Evolutionary conservation across 2,888 invertebrate species (phyloP).

Genomic region (Acleris holmiana): DNA sequence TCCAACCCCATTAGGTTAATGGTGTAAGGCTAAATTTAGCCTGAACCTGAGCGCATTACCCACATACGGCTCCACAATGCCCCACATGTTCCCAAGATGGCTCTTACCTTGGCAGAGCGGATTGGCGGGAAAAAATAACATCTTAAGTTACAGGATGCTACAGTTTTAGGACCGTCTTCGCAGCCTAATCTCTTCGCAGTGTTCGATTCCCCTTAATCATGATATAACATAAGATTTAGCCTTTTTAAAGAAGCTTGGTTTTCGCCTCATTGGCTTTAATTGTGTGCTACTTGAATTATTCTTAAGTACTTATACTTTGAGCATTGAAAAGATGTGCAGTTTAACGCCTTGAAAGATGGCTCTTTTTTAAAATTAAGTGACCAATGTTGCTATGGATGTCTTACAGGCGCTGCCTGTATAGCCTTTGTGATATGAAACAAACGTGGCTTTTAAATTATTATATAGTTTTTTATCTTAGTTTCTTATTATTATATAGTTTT

Average conservation of each 20-base stretch:
- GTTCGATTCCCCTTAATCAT: constrained; percentile 47
- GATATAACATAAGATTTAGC: constrained; percentile 27
- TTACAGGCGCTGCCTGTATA: constrained; percentile 13
- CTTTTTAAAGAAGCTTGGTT: constrained; percentile 10
- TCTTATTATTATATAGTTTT: too few relatives aligned
- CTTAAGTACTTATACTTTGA: not conserved
- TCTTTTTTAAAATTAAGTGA: constrained; percentile 23
- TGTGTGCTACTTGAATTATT: not conserved
- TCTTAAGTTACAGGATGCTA: constrained; percentile 82
- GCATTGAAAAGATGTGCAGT: not conserved
- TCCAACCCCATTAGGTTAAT: constrained; percentile 64
- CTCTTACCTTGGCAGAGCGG: constrained; percentile 70
- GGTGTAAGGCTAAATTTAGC: constrained; percentile 75
- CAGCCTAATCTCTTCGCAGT: constrained; percentile 51
- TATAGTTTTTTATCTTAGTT: too few relatives aligned
- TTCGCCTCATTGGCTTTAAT: constrained; percentile 6
- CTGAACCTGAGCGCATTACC: constrained; percentile 56
- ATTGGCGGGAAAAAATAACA: constrained; percentile 73
- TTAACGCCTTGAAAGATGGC: constrained; percentile 20
- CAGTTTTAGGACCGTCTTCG: constrained; percentile 61
- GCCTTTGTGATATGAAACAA: too few relatives aligned
- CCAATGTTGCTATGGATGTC: constrained; percentile 15
- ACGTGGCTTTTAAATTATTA: too few relatives aligned
- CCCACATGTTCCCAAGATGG: constrained; percentile 81
- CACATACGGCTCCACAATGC: constrained; percentile 61